phyloP scores from a whole-genome alignment of 2,797 vertebrate species.

The Dipus sagitta region DNA sequence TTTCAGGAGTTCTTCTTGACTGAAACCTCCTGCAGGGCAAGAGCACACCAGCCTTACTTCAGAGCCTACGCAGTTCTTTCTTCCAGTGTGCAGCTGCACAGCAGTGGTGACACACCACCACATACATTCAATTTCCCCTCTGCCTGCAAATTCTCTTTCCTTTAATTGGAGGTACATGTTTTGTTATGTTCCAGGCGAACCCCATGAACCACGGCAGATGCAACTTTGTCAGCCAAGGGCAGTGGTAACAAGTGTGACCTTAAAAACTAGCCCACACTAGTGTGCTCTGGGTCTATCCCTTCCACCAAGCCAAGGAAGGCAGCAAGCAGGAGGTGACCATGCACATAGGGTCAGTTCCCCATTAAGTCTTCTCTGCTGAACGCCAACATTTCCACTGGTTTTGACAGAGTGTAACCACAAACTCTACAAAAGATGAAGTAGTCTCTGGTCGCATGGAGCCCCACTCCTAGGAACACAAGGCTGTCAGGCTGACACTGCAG shows the following conservation, averaged over 20 bases:
- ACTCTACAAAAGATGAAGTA: neutral
- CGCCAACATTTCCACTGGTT: neutral
- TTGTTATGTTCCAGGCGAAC: neutral
- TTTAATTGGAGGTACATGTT: neutral
- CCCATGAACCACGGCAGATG: rapidly evolving
- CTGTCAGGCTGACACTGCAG: neutral
- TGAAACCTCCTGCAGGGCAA: constrained; percentile 91
- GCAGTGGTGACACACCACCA: neutral
- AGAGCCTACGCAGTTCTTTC: neutral
- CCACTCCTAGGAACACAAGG: neutral
- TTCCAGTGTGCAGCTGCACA: neutral
- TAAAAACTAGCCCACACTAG: neutral
- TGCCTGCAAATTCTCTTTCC: neutral
- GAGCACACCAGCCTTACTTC: neutral
- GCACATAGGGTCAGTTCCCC: neutral
- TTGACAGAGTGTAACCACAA: neutral
- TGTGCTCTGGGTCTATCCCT: neutral
- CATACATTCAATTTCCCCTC: neutral
- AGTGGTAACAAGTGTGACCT: neutral
- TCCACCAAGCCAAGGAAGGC: neutral
- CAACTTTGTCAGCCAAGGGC: neutral
- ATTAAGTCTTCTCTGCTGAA: neutral
- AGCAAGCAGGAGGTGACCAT: neutral
- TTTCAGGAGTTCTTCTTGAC: constrained; percentile 93
- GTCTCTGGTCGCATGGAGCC: neutral